Evolutionary conservation across 64 coral and sea anemone genomes (phyloP).

Genomic region (Orbicella faveolata): DNA sequence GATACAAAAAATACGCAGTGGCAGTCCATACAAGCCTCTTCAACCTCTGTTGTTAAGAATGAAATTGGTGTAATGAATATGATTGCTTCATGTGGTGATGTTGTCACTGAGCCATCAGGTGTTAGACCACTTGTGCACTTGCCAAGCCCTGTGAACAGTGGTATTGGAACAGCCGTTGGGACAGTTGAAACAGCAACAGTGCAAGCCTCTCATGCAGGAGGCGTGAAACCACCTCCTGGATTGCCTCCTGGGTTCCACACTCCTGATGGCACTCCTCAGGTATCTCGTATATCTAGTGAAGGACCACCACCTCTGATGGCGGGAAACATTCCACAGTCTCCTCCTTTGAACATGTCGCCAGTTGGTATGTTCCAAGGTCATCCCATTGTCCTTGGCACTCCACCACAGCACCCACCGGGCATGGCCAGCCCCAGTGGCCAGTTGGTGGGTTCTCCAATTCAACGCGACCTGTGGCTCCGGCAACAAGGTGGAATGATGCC

Average conservation of each 20-base stretch:
- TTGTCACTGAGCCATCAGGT: not conserved
- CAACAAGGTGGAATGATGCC: not conserved
- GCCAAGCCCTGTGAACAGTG: not conserved
- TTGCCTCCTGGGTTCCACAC: conserved; percentile 13
- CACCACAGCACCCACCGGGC: not conserved
- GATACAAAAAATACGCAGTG: not conserved
- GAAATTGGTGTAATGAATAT: not conserved
- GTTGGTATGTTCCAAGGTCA: not conserved
- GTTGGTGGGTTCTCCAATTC: not conserved
- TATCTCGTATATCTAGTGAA: not conserved
- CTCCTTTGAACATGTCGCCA: not conserved
- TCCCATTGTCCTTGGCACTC: not conserved
- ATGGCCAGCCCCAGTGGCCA: not conserved
- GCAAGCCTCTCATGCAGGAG: not conserved
- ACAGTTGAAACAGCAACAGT: not conserved
- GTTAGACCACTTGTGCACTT: not conserved
- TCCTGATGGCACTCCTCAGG: not conserved
- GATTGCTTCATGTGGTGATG: not conserved
- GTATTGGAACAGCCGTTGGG: not conserved
- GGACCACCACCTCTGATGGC: not conserved
- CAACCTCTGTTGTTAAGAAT: not conserved
- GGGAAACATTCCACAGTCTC: not conserved
- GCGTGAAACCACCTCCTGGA: conserved; percentile 14
- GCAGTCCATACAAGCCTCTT: not conserved
- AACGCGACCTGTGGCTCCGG: conserved; percentile 6